Conservation (phyloP, 1,140 invertebrate genomes). For the Hylyphantes graminicola region DNA sequence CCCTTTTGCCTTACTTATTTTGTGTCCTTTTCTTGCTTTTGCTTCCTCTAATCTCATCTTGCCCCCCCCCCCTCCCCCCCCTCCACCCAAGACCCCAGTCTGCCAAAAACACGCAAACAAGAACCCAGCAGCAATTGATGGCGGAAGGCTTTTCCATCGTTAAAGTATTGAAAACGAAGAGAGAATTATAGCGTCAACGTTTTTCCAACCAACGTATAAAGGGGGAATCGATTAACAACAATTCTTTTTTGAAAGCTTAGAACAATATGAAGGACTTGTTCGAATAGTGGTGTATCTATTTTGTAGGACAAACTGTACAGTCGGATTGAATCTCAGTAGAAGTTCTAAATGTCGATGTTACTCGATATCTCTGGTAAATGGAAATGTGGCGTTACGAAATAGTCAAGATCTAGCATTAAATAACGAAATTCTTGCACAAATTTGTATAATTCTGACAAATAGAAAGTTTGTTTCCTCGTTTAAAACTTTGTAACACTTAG, state of each 20-base stretch:
- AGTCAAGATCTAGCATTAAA: no score
- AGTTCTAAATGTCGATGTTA: no score
- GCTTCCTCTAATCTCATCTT: conserved; percentile 57
- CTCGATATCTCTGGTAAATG: no score
- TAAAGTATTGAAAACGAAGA: conserved; percentile 59
- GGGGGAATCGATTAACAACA: conserved; percentile 47
- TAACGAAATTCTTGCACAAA: no score
- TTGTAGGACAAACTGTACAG: no score
- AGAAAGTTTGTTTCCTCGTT: no score
- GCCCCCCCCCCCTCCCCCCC: conserved; percentile 13
- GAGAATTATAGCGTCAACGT: conserved; percentile 38
- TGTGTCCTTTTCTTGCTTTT: conserved; percentile 52
- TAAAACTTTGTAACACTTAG: no score
- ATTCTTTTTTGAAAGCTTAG: conserved; percentile 13
- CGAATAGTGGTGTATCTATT: no score
- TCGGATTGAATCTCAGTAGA: no score
- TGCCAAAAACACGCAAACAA: conserved; percentile 59
- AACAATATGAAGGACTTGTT: conserved; percentile 16
- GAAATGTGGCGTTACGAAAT: no score
- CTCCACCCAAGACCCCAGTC: conserved; percentile 51
- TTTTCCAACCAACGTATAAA: conserved; percentile 48
- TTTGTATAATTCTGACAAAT: no score
- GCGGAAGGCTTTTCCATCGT: conserved; percentile 52
- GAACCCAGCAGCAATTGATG: conserved; percentile 43
- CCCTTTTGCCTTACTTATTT: conserved; percentile 51